Percentiles rank a stretch among this genome's conserved stretches.
Evolutionary conservation across 2,888 invertebrate genomes (phyloP).

Genomic region (Polylopha cassiicola): DNA sequence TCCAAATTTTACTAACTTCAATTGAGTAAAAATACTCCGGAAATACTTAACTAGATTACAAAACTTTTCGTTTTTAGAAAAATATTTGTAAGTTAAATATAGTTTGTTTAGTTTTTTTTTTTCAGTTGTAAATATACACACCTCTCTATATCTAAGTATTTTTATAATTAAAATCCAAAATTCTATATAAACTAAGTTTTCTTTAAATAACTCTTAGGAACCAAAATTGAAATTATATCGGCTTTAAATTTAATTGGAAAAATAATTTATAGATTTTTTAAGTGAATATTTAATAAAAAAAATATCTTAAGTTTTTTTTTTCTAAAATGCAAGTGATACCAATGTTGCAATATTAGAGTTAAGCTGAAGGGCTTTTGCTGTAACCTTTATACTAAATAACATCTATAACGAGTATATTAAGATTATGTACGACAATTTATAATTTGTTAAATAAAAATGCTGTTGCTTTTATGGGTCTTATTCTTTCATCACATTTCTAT

Average conservation of each 20-base stretch:
- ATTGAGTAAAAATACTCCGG: too few relatives aligned
- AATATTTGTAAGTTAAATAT: constrained; percentile 21
- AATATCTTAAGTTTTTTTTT: constrained; percentile 35
- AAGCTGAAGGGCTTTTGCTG: constrained; percentile 55
- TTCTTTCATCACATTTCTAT: constrained; percentile 15
- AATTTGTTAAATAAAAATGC: constrained; percentile 69
- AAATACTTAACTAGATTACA: constrained; percentile 15
- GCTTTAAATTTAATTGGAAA: constrained; percentile 21
- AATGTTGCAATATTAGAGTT: constrained; percentile 72
- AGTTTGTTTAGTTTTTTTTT: constrained; percentile 9
- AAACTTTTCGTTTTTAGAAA: constrained; percentile 21
- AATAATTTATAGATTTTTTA: constrained; percentile 18
- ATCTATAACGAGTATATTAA: constrained; percentile 29
- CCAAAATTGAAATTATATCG: constrained; percentile 17
- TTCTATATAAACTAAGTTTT: too few relatives aligned
- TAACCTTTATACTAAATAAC: constrained; percentile 39
- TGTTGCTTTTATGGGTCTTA: constrained; percentile 59
- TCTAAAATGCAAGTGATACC: constrained; percentile 67
- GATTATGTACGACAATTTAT: constrained; percentile 37
- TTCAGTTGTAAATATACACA: constrained; percentile 16
- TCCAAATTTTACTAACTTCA: too few relatives aligned
- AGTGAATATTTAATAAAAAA: constrained; percentile 23
- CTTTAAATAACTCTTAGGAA: constrained; percentile 9
- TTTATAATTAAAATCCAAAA: not conserved
- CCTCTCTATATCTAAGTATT: not conserved